Conservation (phyloP, 2,797 vertebrate genomes). For the Carduelis carduelis region DNA sequence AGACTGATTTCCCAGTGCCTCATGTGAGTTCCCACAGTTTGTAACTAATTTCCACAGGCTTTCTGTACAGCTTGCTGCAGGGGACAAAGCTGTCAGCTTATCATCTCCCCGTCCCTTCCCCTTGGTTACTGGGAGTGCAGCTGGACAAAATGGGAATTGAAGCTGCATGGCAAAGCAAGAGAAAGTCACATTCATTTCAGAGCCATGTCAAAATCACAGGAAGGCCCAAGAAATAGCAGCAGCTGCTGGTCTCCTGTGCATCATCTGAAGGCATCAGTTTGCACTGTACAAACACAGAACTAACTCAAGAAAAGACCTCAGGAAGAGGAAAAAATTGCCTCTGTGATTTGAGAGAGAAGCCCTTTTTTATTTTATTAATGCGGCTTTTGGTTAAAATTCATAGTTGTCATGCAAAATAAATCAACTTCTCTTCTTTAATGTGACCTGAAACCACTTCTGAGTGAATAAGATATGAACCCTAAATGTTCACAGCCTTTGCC, state of each 20-base stretch:
- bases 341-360: neutral
- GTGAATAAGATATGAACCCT: conserved; percentile 83
- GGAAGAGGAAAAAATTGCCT: neutral
- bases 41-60: neutral
- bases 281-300: conserved; percentile 30
- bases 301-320: neutral
- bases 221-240: neutral
- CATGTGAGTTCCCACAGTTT: neutral
- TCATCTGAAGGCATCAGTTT: conserved; percentile 1
- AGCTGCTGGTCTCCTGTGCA: conserved; percentile 26
- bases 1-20: neutral
- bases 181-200: conserved; percentile 30
- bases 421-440: conserved; percentile 73
- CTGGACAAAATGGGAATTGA: conserved; percentile 23
- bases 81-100: conserved; percentile 13
- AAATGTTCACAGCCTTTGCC: conserved; percentile 80
- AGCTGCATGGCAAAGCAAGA: neutral
- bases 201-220: conserved; percentile 33
- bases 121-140: neutral
- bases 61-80: neutral
- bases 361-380: conserved; percentile 72
- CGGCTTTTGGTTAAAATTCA: conserved; percentile 82
- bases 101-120: neutral
- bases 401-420: conserved; percentile 86
- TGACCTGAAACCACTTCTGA: conserved; percentile 77